Percentiles rank a stretch among this genome's conserved stretches.
Conservation (phyloP, 2,113 vertebrate genomes). For the human (Homo sapiens) region GRCh38 chr5:18872001-18872500, state of each 20-base stretch:
- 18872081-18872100: background rate
- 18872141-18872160: background rate
- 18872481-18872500: too few relatives aligned
- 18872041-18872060: background rate
- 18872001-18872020: background rate
- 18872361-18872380: background rate
- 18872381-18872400: background rate
- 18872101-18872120: background rate
- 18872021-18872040: background rate
- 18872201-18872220: background rate
- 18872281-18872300: background rate
- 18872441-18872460: too few relatives aligned
- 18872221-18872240: background rate
- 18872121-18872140: background rate
- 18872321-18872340: background rate
- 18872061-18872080: background rate
- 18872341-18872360: too few relatives aligned
- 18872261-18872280: background rate
- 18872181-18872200: background rate
- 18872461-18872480: too few relatives aligned
- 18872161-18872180: background rate
- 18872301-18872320: background rate
- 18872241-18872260: background rate
- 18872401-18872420: background rate
- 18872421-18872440: too few relatives aligned